Conservation (phyloP, 2,888 invertebrate genomes). For the Megamerina dolium region DNA sequence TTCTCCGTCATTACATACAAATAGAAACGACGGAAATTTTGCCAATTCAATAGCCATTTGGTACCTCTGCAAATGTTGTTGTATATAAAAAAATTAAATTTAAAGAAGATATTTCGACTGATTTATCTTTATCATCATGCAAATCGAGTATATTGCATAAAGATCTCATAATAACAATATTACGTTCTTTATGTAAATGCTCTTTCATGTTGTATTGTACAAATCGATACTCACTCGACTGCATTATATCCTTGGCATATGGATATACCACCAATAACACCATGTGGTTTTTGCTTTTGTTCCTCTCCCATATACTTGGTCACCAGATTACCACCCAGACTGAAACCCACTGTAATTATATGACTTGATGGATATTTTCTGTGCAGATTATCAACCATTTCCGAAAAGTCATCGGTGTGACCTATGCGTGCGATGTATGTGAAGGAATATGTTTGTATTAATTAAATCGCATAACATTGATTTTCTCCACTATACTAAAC, state of each 20-base stretch:
- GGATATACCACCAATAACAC: slow-evolving; percentile 82
- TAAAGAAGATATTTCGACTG: not conserved
- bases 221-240: slow-evolving; percentile 63
- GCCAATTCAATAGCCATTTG: slow-evolving; percentile 78
- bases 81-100: slow-evolving; percentile 1
- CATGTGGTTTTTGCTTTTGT: slow-evolving; percentile 57
- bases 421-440: slow-evolving; percentile 52
- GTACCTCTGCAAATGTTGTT: slow-evolving; percentile 74
- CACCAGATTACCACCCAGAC: slow-evolving; percentile 87
- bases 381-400: slow-evolving; percentile 71
- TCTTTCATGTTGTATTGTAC: not conserved
- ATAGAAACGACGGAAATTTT: slow-evolving; percentile 83
- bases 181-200: not conserved
- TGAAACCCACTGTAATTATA: slow-evolving; percentile 83
- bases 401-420: slow-evolving; percentile 80
- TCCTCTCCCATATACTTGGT: slow-evolving; percentile 87
- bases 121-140: not conserved
- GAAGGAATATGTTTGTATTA: slow-evolving; percentile 1
- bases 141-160: not conserved
- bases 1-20: slow-evolving; percentile 90
- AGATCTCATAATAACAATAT: not conserved
- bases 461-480: not conserved
- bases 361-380: slow-evolving; percentile 70
- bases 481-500: too few species aligned
- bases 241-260: slow-evolving; percentile 94